phyloP scores from a whole-genome alignment of 2,888 invertebrate species.

The Nudaria mundana region DNA sequence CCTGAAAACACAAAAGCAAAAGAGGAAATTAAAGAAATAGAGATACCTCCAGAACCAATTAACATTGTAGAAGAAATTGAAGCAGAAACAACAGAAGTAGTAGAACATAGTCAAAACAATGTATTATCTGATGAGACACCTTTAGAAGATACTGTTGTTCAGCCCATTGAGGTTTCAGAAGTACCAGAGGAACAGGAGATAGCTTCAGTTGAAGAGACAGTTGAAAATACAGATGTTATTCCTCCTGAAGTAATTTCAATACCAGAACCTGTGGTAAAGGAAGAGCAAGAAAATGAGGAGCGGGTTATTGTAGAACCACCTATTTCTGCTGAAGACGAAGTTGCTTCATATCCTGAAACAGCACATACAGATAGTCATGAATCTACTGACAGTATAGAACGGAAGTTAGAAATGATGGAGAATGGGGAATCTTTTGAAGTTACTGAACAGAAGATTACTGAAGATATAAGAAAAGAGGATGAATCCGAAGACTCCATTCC shows the following conservation, averaged over 20 bases:
- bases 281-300: constrained; percentile 6
- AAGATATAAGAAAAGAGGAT: constrained; percentile 52
- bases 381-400: constrained; percentile 27
- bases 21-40: constrained; percentile 52
- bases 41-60: constrained; percentile 17
- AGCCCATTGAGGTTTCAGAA: constrained; percentile 1
- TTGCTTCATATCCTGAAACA: constrained; percentile 16
- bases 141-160: constrained; percentile 5
- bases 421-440: constrained; percentile 18
- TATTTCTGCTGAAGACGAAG: constrained; percentile 27
- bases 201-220: constrained; percentile 1
- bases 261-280: constrained; percentile 2
- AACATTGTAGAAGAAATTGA: constrained; percentile 13
- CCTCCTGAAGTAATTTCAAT: constrained; percentile 16
- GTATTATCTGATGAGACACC: constrained; percentile 6
- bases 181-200: too few species aligned
- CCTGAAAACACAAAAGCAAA: constrained; percentile 58
- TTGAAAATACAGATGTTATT: constrained; percentile 3
- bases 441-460: constrained; percentile 33
- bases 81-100: constrained; percentile 14
- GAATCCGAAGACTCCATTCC: constrained; percentile 68
- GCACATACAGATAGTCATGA: constrained; percentile 6
- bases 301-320: constrained; percentile 20
- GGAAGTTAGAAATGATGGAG: constrained; percentile 30
- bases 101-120: constrained; percentile 6